These are phyloP conservation scores for Muntiacus muntjak DNA, from an alignment of 2,113 vertebrate genomes.

Conservation along the genomic window DNA sequence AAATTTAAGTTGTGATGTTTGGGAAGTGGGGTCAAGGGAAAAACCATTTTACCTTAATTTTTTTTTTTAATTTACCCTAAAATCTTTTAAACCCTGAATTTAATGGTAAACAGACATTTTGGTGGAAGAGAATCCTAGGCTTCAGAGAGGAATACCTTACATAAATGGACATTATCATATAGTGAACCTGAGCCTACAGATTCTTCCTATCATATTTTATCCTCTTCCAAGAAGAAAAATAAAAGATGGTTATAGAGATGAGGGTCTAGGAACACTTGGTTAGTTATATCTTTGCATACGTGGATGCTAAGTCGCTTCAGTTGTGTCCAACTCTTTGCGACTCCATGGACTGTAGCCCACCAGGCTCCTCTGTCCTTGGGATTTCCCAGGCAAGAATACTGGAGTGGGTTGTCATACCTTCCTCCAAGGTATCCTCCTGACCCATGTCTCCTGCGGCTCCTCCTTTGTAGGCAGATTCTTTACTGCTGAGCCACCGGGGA, in stretches of 20 bases:
- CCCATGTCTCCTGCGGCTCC: not conserved
- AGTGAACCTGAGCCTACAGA: not conserved
- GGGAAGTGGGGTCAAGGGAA: not conserved
- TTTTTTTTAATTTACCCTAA: not conserved
- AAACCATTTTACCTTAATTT: not conserved
- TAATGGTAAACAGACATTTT: not conserved
- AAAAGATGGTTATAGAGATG: not conserved
- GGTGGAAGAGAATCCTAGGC: not conserved
- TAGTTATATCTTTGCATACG: not conserved
- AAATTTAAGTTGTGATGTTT: not conserved
- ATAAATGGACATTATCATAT: not conserved
- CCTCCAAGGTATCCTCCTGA: not conserved
- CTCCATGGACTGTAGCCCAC: not conserved
- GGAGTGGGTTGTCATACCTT: not conserved
- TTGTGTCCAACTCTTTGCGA: not conserved
- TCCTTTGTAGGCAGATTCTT: not conserved
- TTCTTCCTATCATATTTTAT: not conserved
- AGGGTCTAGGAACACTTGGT: not conserved
- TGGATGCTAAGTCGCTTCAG: not conserved
- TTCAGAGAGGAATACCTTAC: not conserved
- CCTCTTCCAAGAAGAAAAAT: not conserved
- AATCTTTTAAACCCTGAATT: not conserved
- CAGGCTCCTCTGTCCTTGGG: not conserved
- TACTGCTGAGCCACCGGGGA: not conserved
- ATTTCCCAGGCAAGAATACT: not conserved